phyloP scores from a whole-genome alignment of 2,797 vertebrate genomes.

The Gymnoscopelus microlampas region DNA sequence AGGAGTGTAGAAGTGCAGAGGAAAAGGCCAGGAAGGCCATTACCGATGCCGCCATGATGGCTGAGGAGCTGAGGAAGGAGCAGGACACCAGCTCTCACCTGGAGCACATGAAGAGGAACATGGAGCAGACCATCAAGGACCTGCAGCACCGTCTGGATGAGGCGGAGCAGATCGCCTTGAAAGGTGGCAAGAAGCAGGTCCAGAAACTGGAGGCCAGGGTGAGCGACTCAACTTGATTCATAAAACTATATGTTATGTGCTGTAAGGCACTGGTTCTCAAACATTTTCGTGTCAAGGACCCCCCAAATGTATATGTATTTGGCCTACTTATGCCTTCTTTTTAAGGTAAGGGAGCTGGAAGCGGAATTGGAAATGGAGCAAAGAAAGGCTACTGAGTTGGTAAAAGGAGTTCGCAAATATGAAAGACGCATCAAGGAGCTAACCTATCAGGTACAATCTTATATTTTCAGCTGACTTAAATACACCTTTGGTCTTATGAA shows the following conservation, averaged over 20 bases:
- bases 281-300: too few species aligned
- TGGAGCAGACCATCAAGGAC: conserved; percentile 90
- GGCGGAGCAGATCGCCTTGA: conserved; percentile 89
- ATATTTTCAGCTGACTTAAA: not conserved
- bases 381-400: conserved; percentile 84
- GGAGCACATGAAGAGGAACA: conserved; percentile 91
- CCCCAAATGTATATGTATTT: too few species aligned
- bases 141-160: conserved; percentile 84
- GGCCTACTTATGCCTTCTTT: not conserved
- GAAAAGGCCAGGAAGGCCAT: conserved; percentile 81
- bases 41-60: conserved; percentile 74
- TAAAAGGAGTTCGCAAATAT: conserved; percentile 91
- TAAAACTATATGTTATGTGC: too few species aligned
- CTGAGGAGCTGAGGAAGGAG: conserved; percentile 73
- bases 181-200: conserved; percentile 91
- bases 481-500: too few species aligned
- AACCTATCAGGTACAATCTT: conserved; percentile 86
- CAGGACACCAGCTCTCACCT: conserved; percentile 72
- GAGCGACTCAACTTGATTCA: not conserved
- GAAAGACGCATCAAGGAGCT: conserved; percentile 91
- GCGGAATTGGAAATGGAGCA: conserved; percentile 87
- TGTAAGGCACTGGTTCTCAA: too few species aligned
- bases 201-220: conserved; percentile 89
- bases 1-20: conserved; percentile 88
- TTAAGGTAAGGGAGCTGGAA: conserved; percentile 89